A percentile compares a stretch with the other conserved stretches of the same genome.
These are phyloP conservation scores for Athalia circularis DNA, from an alignment of 2,888 invertebrate species.

Conservation along the genomic window DNA sequence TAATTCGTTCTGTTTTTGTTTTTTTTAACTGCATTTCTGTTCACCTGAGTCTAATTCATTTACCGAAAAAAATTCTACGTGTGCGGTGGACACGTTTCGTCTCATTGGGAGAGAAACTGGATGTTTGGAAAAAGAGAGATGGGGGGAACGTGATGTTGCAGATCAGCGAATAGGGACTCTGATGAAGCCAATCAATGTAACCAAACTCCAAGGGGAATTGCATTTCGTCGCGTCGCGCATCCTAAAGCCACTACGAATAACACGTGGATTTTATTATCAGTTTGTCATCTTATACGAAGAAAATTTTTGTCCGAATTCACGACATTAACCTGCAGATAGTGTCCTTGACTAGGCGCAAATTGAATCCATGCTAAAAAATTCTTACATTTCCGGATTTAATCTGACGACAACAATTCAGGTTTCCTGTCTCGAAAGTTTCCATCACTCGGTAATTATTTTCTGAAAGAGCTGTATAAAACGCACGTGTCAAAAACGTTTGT, in stretches of 20 bases:
- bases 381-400: too few species aligned
- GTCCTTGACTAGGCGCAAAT: too few species aligned
- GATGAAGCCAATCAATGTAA: constrained; percentile 44
- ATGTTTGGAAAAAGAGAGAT: constrained; percentile 14
- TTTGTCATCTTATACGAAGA: constrained; percentile 17
- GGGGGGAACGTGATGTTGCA: constrained; percentile 16
- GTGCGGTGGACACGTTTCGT: neutral
- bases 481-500: too few species aligned
- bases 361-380: too few species aligned
- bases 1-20: neutral
- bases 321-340: too few species aligned
- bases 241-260: neutral
- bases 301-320: neutral
- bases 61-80: neutral
- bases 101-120: constrained; percentile 7
- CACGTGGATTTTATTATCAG: neutral
- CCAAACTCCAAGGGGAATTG: constrained; percentile 26
- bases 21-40: neutral
- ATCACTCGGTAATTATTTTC: neutral
- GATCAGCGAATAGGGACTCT: constrained; percentile 2
- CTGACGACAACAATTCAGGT: too few species aligned
- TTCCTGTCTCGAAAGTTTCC: too few species aligned
- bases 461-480: neutral
- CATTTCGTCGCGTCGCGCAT: constrained; percentile 21
- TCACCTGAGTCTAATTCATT: constrained; percentile 19